Percentiles rank a stretch among this genome's conserved stretches.
phyloP scores from a whole-genome alignment of 2,888 invertebrate species.

The Tinea trinotella region DNA sequence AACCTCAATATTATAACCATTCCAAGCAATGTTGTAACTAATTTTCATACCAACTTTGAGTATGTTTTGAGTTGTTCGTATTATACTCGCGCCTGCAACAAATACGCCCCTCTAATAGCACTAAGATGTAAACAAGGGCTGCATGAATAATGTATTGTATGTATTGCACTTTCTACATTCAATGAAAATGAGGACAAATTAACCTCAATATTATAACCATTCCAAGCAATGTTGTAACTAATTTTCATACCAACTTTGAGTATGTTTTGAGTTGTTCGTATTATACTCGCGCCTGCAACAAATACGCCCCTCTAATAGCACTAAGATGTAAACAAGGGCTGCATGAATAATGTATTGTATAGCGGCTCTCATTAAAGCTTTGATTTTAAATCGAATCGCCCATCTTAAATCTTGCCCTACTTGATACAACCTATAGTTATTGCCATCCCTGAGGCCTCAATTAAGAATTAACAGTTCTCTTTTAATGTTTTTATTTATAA shows the following conservation, averaged over 20 bases:
- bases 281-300: slow-evolving; percentile 7
- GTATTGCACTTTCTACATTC: slow-evolving; percentile 27
- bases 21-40: not conserved
- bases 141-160: slow-evolving; percentile 43
- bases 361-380: slow-evolving; percentile 21
- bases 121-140: slow-evolving; percentile 34
- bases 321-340: slow-evolving; percentile 34
- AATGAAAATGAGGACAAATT: slow-evolving; percentile 26
- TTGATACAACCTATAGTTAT: not conserved
- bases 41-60: slow-evolving; percentile 5
- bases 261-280: not conserved
- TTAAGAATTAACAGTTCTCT: not conserved
- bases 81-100: slow-evolving; percentile 7
- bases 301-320: slow-evolving; percentile 31
- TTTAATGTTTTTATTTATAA: not conserved
- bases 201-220: slow-evolving; percentile 11
- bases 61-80: not conserved
- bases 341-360: slow-evolving; percentile 43
- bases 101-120: slow-evolving; percentile 31
- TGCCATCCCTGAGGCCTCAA: not conserved
- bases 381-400: slow-evolving; percentile 11
- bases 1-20: slow-evolving; percentile 11
- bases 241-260: not conserved
- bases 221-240: not conserved
- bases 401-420: slow-evolving; percentile 3